Percentiles rank a stretch among this genome's conserved stretches.
These are phyloP conservation scores for Apistogramma diplotaenia DNA, from an alignment of 2,113 vertebrate genomes.

Conservation along the genomic window DNA sequence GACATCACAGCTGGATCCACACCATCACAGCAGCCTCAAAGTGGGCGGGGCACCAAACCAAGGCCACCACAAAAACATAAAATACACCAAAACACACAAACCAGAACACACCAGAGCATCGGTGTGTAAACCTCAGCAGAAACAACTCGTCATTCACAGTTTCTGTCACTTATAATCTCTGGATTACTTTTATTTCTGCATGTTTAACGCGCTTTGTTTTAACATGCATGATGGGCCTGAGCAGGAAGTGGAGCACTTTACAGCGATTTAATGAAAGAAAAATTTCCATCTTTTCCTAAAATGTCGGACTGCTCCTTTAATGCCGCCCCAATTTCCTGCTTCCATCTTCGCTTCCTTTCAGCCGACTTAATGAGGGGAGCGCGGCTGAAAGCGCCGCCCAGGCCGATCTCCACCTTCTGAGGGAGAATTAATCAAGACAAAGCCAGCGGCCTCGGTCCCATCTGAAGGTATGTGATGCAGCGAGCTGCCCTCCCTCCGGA, in stretches of 20 bases:
- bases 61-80: too few species aligned
- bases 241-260: background rate
- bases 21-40: too few species aligned
- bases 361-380: background rate
- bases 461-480: background rate
- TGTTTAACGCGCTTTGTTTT: background rate
- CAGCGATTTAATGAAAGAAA: background rate
- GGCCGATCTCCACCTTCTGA: background rate
- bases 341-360: background rate
- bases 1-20: too few species aligned
- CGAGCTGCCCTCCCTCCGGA: slow-evolving; percentile 31
- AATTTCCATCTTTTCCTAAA: background rate
- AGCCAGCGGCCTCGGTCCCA: background rate
- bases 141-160: too few species aligned
- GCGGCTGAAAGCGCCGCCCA: background rate
- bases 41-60: too few species aligned
- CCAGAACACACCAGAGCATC: too few species aligned
- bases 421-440: background rate
- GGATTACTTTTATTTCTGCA: too few species aligned
- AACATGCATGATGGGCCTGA: background rate
- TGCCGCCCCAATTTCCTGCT: background rate
- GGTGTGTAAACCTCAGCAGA: too few species aligned
- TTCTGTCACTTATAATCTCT: too few species aligned
- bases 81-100: too few species aligned
- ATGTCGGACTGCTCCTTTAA: background rate